Evolutionary conservation across 2,113 vertebrate species (phyloP).

Genomic region (Ascaphus truei): DNA sequence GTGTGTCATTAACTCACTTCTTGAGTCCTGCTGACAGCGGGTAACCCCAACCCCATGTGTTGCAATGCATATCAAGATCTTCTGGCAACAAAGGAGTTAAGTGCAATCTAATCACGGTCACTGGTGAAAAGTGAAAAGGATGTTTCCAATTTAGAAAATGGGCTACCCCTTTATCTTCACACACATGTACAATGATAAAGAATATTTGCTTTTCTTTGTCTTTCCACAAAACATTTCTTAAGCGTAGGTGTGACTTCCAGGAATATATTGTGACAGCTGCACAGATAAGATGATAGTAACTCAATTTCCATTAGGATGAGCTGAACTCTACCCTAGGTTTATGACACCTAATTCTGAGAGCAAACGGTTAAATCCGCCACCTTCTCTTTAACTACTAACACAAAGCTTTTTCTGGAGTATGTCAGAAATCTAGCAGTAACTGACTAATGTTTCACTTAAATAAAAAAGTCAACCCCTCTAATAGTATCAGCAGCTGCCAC

Average conservation of each 20-base stretch:
- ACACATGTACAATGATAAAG: neutral
- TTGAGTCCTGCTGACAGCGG: neutral
- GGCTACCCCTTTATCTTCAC: neutral
- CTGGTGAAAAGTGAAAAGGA: constrained; percentile 10
- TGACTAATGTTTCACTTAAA: constrained; percentile 57
- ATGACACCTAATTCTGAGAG: constrained; percentile 63
- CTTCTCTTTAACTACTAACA: constrained; percentile 53
- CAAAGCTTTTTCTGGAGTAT: constrained; percentile 56
- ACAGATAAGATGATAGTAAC: constrained; percentile 31
- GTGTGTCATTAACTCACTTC: neutral
- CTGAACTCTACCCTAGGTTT: constrained; percentile 61
- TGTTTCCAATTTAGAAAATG: neutral
- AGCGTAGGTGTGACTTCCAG: neutral
- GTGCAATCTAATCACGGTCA: constrained; percentile 13
- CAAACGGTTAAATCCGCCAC: constrained; percentile 59
- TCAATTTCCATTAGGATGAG: constrained; percentile 55
- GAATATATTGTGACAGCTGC: constrained; percentile 21
- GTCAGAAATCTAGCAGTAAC: constrained; percentile 58
- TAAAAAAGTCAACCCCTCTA: constrained; percentile 58
- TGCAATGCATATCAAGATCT: neutral
- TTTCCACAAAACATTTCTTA: neutral
- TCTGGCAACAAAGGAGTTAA: constrained; percentile 10
- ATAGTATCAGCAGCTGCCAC: constrained; percentile 56
- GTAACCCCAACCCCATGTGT: neutral
- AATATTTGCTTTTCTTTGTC: neutral